These are phyloP conservation scores for Ceratosolen solmsi DNA, from an alignment of 1,140 invertebrate species.

Conservation along the genomic window DNA sequence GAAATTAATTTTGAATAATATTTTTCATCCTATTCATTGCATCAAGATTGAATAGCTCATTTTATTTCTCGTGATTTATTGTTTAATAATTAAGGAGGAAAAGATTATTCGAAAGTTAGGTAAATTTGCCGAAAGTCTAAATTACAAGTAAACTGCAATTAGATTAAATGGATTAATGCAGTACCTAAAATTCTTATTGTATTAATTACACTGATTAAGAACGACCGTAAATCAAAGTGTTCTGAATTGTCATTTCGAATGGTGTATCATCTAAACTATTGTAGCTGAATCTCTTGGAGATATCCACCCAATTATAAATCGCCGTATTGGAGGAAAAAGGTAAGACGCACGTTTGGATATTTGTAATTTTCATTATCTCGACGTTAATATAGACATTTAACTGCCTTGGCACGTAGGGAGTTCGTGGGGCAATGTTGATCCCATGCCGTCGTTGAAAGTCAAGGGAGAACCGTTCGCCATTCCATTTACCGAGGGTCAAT, in stretches of 20 bases:
- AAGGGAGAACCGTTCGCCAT: constrained; percentile 36
- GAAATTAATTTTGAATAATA: no score
- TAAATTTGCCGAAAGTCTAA: neutral
- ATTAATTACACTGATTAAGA: neutral
- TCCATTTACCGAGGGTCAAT: constrained; percentile 51
- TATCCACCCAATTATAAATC: neutral
- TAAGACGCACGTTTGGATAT: constrained; percentile 62
- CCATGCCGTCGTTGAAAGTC: constrained; percentile 43
- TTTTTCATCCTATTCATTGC: no score
- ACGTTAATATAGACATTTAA: constrained; percentile 70
- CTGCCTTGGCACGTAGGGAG: constrained; percentile 70
- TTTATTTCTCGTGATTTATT: no score
- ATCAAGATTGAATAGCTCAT: no score
- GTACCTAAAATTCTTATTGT: constrained; percentile 14
- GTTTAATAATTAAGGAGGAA: no score
- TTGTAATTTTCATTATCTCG: constrained; percentile 75
- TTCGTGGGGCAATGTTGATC: constrained; percentile 67
- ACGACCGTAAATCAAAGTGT: constrained; percentile 27
- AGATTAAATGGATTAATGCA: neutral
- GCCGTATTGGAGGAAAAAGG: constrained; percentile 14
- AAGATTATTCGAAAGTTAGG: no score
- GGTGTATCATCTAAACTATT: neutral
- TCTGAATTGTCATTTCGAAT: constrained; percentile 15
- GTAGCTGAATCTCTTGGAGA: constrained; percentile 5
- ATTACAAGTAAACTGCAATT: neutral